Conservation (phyloP, 2,888 invertebrate species). For the Xanthostigma xanthostigma region DNA sequence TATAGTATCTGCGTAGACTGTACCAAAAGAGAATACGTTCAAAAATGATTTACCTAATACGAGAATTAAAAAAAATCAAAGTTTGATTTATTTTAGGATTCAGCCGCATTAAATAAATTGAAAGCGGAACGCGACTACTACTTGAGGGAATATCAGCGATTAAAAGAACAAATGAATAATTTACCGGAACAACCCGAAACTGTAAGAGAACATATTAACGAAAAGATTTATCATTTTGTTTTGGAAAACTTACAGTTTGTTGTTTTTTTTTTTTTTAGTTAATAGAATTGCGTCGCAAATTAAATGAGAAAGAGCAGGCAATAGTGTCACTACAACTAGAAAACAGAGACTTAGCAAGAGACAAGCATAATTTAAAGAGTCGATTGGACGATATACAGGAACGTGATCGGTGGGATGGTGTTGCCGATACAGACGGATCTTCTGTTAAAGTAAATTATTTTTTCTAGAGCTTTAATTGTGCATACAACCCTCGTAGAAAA, state of each 20-base stretch:
- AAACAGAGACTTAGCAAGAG: conserved; percentile 26
- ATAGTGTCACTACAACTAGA: conserved; percentile 28
- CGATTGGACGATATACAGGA: conserved; percentile 22
- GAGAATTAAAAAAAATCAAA: no score
- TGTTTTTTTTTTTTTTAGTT: conserved; percentile 4
- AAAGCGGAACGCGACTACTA: conserved; percentile 34
- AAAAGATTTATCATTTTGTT: conserved; percentile 1
- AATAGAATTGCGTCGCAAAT: conserved; percentile 16
- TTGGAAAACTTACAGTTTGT: not conserved
- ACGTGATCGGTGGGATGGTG: conserved; percentile 12
- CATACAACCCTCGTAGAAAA: no score
- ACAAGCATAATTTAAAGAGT: conserved; percentile 28
- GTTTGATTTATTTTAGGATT: conserved; percentile 14
- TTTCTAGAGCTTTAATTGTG: no score
- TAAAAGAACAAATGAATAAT: conserved; percentile 26
- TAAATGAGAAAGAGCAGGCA: conserved; percentile 28
- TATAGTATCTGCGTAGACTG: no score
- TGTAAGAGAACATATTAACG: conserved; percentile 16
- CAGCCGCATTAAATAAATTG: conserved; percentile 23
- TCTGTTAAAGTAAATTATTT: conserved; percentile 18
- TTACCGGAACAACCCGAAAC: conserved; percentile 20
- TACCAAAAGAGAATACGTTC: no score
- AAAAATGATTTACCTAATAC: no score
- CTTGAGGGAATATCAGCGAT: conserved; percentile 30
- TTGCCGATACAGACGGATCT: conserved; percentile 15